phyloP scores from a whole-genome alignment of 2,888 invertebrate genomes.

The Cyaniris semiargus region DNA sequence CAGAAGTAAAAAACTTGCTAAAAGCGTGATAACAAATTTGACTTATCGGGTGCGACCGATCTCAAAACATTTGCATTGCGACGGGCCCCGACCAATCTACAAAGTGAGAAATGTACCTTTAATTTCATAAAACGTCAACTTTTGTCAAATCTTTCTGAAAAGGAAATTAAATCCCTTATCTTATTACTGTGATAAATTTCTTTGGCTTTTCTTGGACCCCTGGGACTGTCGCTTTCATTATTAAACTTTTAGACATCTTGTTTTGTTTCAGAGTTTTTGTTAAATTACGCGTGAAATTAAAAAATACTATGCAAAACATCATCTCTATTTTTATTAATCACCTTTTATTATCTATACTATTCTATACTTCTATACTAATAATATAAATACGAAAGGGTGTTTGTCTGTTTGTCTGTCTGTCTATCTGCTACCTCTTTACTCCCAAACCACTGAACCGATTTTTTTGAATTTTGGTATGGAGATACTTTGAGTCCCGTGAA shows the following conservation, averaged over 20 bases:
- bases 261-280: slow-evolving; percentile 36
- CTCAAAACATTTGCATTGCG: slow-evolving; percentile 11
- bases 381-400: too few relatives aligned
- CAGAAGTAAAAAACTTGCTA: neutral
- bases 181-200: slow-evolving; percentile 62
- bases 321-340: neutral
- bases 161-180: slow-evolving; percentile 69
- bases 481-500: too few relatives aligned
- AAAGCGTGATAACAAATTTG: neutral
- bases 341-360: neutral
- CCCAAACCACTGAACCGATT: too few relatives aligned
- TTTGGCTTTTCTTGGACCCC: slow-evolving; percentile 53
- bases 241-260: slow-evolving; percentile 36
- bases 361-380: too few relatives aligned
- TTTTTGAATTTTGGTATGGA: too few relatives aligned
- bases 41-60: slow-evolving; percentile 9
- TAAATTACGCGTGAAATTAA: slow-evolving; percentile 4
- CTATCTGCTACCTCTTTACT: too few relatives aligned
- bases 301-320: neutral
- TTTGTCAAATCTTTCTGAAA: slow-evolving; percentile 59
- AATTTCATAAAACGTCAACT: slow-evolving; percentile 56
- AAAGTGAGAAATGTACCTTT: slow-evolving; percentile 45
- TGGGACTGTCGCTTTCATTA: slow-evolving; percentile 44
- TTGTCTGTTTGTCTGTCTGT: too few relatives aligned
- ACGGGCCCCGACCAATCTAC: slow-evolving; percentile 3